Percentiles rank a stretch among this genome's conserved stretches.
Evolutionary conservation across 2,888 invertebrate species (phyloP).

Genomic region (Nomada ruficornis): DNA sequence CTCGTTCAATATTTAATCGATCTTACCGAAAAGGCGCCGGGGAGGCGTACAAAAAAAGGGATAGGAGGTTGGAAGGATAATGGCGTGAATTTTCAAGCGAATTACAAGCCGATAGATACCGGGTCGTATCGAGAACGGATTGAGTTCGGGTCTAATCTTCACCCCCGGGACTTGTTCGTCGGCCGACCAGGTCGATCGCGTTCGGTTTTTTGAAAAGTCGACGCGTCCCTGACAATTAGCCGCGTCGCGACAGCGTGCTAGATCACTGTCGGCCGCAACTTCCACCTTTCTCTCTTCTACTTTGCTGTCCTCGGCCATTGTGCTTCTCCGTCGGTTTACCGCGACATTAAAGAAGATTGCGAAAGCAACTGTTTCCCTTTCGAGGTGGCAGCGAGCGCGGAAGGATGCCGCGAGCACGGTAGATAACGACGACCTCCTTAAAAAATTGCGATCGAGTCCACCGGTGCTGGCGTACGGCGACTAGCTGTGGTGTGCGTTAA

Average conservation of each 20-base stretch:
- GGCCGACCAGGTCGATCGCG: no score
- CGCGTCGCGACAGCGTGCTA: conserved; percentile 21
- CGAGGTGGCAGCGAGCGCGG: neutral
- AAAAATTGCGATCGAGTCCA: neutral
- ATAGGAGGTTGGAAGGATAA: conserved; percentile 56
- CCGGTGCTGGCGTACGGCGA: neutral
- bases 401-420: neutral
- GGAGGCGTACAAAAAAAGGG: conserved; percentile 30
- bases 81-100: conserved; percentile 73
- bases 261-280: conserved; percentile 7
- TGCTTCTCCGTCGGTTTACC: neutral
- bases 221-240: conserved; percentile 26
- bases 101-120: conserved; percentile 51
- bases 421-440: conserved; percentile 11
- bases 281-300: conserved; percentile 3
- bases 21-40: conserved; percentile 54
- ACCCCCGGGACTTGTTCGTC: neutral
- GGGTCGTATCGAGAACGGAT: conserved; percentile 24
- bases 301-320: neutral
- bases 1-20: conserved; percentile 51
- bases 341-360: conserved; percentile 6
- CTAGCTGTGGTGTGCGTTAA: conserved; percentile 5
- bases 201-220: neutral
- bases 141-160: no score
- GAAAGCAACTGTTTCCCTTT: neutral